A percentile compares a stretch with the other conserved stretches of the same genome.
Conservation (phyloP, 2,113 vertebrate species). For the Macquaria ambigua region DNA sequence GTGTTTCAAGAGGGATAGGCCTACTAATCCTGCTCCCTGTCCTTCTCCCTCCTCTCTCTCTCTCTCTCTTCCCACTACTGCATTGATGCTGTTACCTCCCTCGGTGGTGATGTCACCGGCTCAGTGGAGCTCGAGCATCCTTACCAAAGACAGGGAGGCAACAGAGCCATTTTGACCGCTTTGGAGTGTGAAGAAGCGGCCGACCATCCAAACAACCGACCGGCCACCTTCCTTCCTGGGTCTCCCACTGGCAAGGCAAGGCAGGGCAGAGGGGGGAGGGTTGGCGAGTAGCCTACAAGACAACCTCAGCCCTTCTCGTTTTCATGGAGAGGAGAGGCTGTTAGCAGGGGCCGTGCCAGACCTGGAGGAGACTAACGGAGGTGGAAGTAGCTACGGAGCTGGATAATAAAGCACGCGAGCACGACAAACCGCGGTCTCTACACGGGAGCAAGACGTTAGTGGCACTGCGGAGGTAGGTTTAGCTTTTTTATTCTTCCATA, state of each 20-base stretch:
- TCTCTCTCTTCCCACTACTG: slow-evolving; percentile 67
- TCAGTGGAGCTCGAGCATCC: slow-evolving; percentile 84
- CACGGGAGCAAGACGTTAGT: not conserved
- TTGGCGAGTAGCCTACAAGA: not conserved
- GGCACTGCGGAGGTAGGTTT: slow-evolving; percentile 56
- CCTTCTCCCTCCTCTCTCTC: not conserved
- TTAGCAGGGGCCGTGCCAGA: slow-evolving; percentile 50
- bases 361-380: slow-evolving; percentile 53
- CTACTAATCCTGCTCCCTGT: slow-evolving; percentile 55
- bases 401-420: slow-evolving; percentile 14
- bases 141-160: slow-evolving; percentile 67
- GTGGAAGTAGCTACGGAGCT: slow-evolving; percentile 45
- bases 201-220: not conserved
- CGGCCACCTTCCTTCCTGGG: not conserved
- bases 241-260: not conserved
- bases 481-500: not conserved
- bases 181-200: slow-evolving; percentile 6
- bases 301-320: slow-evolving; percentile 21
- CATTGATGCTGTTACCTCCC: slow-evolving; percentile 83
- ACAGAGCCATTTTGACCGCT: slow-evolving; percentile 85
- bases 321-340: slow-evolving; percentile 66
- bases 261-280: not conserved
- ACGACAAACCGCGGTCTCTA: not conserved
- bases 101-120: slow-evolving; percentile 84
- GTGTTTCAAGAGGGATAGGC: slow-evolving; percentile 37